These are phyloP conservation scores for Morpho helenor DNA, from an alignment of 2,888 invertebrate genomes.

Conservation along the genomic window DNA sequence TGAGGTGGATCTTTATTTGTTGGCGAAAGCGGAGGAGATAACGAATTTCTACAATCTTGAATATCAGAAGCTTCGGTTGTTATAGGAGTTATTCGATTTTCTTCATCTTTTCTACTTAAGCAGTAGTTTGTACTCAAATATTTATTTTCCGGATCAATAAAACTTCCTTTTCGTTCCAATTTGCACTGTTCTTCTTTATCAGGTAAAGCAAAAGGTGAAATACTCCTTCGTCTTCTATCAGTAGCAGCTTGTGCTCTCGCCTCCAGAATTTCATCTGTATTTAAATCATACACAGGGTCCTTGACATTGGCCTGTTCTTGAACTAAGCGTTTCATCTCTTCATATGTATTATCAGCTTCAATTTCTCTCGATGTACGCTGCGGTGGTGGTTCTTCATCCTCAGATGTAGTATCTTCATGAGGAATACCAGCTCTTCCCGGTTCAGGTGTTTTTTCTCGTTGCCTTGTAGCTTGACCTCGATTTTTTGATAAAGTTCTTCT, in stretches of 20 bases:
- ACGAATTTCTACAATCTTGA: slow-evolving; percentile 34
- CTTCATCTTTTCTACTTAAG: slow-evolving; percentile 64
- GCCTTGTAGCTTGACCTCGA: slow-evolving; percentile 66
- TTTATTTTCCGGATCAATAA: slow-evolving; percentile 71
- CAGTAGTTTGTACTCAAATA: slow-evolving; percentile 64
- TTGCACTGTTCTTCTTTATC: slow-evolving; percentile 54
- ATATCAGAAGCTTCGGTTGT: slow-evolving; percentile 50
- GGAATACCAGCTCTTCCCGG: slow-evolving; percentile 67
- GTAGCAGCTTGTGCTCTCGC: slow-evolving; percentile 61
- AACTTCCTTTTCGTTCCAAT: slow-evolving; percentile 69
- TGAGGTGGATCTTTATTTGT: slow-evolving; percentile 53
- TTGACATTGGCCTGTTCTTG: slow-evolving; percentile 57
- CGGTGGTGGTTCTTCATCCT: slow-evolving; percentile 63
- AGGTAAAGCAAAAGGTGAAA: slow-evolving; percentile 72
- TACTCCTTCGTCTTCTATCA: slow-evolving; percentile 71
- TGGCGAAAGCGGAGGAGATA: slow-evolving; percentile 59
- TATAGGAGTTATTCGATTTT: slow-evolving; percentile 53
- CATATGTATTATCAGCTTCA: slow-evolving; percentile 70
- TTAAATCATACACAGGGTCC: slow-evolving; percentile 69
- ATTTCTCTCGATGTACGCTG: slow-evolving; percentile 58
- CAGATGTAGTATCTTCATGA: slow-evolving; percentile 81
- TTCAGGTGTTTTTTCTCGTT: slow-evolving; percentile 74
- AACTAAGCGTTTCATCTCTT: slow-evolving; percentile 71
- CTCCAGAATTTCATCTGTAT: slow-evolving; percentile 67
- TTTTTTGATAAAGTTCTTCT: slow-evolving; percentile 81